These are phyloP conservation scores for Eurytoma adleriae DNA, from an alignment of 2,888 invertebrate species.

Conservation along the genomic window DNA sequence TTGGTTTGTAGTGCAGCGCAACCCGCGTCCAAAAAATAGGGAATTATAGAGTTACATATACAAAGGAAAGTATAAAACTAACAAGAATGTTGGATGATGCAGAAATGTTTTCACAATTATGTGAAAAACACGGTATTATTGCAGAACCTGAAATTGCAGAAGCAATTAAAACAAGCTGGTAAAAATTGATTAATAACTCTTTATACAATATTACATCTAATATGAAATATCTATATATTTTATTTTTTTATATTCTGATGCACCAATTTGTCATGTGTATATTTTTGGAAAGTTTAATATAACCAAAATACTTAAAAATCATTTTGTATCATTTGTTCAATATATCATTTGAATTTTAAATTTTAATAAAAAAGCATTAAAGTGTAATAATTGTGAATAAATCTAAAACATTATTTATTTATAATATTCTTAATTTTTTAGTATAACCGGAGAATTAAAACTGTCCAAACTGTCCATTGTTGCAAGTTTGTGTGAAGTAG, in stretches of 20 bases:
- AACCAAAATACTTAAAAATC: no score
- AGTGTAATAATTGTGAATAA: background rate
- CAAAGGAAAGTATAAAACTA: background rate
- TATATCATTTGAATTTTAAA: background rate
- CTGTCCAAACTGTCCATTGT: constrained; percentile 68
- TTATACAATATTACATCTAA: no score
- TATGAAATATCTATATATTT: constrained; percentile 20
- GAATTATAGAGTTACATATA: no score
- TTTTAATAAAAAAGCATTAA: background rate
- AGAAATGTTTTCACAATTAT: constrained; percentile 67
- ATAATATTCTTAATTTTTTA: constrained; percentile 57
- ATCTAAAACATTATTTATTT: background rate
- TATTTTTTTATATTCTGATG: constrained; percentile 2
- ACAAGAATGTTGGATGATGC: constrained; percentile 62
- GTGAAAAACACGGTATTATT: constrained; percentile 65
- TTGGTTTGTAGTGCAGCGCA: constrained; percentile 42
- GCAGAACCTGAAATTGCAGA: constrained; percentile 65
- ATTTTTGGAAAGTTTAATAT: background rate
- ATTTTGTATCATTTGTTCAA: background rate
- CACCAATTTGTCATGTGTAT: constrained; percentile 16
- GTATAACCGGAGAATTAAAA: constrained; percentile 66
- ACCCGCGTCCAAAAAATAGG: no score
- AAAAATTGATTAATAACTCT: constrained; percentile 32
- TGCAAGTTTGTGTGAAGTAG: constrained; percentile 68
- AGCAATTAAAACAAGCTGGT: constrained; percentile 68